phyloP scores from a whole-genome alignment of 2,113 vertebrate species.

The Microcebus griseorufus region DNA sequence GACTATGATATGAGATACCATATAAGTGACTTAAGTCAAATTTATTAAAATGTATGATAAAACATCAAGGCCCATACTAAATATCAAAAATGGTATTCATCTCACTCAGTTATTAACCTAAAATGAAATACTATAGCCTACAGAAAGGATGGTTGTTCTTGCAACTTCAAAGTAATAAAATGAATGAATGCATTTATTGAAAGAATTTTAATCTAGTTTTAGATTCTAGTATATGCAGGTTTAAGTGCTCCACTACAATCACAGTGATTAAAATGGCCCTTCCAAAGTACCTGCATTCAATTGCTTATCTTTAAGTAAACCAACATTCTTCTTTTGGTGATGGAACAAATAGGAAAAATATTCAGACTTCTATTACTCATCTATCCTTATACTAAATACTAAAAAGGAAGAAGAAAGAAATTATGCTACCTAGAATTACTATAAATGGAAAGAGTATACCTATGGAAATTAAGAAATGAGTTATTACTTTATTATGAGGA shows the following conservation, averaged over 20 bases:
- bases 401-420: slow-evolving; percentile 61
- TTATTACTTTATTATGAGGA: slow-evolving; percentile 1
- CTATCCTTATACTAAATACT: slow-evolving; percentile 45
- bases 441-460: slow-evolving; percentile 46
- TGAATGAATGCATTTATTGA: slow-evolving; percentile 25
- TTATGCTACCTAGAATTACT: slow-evolving; percentile 39
- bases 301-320: slow-evolving; percentile 45
- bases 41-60: slow-evolving; percentile 49
- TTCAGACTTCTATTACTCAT: slow-evolving; percentile 19
- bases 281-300: slow-evolving; percentile 62
- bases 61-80: slow-evolving; percentile 21
- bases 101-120: neutral
- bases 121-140: neutral
- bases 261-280: slow-evolving; percentile 61
- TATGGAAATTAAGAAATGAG: slow-evolving; percentile 41
- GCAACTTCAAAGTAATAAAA: slow-evolving; percentile 28
- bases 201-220: slow-evolving; percentile 28
- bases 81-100: slow-evolving; percentile 27
- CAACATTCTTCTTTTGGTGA: slow-evolving; percentile 7
- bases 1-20: neutral
- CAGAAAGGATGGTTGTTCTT: slow-evolving; percentile 4
- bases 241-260: slow-evolving; percentile 40
- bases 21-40: slow-evolving; percentile 23
- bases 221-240: slow-evolving; percentile 28
- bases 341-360: slow-evolving; percentile 52